These are phyloP conservation scores for Chauna torquata DNA, from an alignment of 2,113 vertebrate species.

Conservation along the genomic window DNA sequence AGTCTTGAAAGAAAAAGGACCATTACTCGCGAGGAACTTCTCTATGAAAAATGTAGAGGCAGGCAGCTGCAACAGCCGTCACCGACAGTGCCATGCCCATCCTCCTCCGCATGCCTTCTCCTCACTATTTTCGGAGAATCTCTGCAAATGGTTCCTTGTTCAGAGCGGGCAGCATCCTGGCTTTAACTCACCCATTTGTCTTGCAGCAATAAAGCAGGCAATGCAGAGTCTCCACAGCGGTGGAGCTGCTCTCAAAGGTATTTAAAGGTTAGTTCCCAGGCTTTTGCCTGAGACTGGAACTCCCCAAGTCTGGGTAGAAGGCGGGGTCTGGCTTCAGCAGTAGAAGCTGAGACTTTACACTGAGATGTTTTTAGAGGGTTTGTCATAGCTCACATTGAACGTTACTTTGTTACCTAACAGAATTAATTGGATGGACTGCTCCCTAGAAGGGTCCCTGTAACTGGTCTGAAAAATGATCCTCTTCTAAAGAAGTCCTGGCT, in stretches of 20 bases:
- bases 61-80: neutral
- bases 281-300: neutral
- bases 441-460: neutral
- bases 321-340: neutral
- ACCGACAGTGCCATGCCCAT: fast-evolving
- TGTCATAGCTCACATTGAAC: neutral
- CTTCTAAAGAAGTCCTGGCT: neutral
- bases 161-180: fast-evolving
- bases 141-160: neutral
- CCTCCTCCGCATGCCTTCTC: neutral
- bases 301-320: neutral
- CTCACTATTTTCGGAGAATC: neutral
- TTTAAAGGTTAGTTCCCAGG: neutral
- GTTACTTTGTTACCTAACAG: neutral
- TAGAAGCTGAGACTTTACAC: neutral
- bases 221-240: neutral
- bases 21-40: neutral
- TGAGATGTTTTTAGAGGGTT: neutral
- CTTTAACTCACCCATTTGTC: neutral
- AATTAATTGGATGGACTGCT: neutral
- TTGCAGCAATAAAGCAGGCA: neutral
- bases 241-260: neutral
- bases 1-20: neutral
- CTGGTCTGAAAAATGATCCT: neutral
- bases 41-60: neutral